A percentile compares a stretch with the other conserved stretches of the same genome.
phyloP scores from a whole-genome alignment of 2,797 vertebrate species.

The Crocidura indochinensis region DNA sequence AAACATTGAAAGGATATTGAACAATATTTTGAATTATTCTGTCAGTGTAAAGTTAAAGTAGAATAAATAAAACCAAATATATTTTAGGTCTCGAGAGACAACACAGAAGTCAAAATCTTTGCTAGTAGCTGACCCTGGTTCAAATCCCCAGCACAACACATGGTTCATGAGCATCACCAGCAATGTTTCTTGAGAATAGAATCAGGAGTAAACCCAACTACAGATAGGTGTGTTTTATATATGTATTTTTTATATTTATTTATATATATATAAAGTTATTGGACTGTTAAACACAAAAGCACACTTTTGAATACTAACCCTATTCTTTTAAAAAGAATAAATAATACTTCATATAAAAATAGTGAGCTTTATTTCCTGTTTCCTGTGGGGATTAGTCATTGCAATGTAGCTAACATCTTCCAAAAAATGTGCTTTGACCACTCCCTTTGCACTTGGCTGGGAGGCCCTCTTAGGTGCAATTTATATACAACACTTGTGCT shows the following conservation, averaged over 20 bases:
- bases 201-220: too few species aligned
- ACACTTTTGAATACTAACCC: not conserved
- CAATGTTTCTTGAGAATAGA: too few species aligned
- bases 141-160: too few species aligned
- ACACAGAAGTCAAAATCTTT: too few species aligned
- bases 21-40: not conserved
- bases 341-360: not conserved
- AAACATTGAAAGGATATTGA: not conserved
- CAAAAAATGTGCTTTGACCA: not conserved
- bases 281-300: too few species aligned
- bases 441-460: not conserved
- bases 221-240: too few species aligned
- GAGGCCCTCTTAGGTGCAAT: not conserved
- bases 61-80: too few species aligned
- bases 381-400: not conserved
- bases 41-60: constrained; percentile 9
- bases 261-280: too few species aligned
- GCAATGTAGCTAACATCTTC: not conserved
- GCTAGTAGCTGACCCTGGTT: too few species aligned
- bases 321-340: not conserved
- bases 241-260: too few species aligned
- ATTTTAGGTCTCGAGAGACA: too few species aligned
- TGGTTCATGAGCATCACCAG: too few species aligned
- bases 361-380: not conserved
- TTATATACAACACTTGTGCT: not conserved